Evolutionary conservation across 2,797 vertebrate genomes (phyloP).

Genomic region (Hydrophis major): DNA sequence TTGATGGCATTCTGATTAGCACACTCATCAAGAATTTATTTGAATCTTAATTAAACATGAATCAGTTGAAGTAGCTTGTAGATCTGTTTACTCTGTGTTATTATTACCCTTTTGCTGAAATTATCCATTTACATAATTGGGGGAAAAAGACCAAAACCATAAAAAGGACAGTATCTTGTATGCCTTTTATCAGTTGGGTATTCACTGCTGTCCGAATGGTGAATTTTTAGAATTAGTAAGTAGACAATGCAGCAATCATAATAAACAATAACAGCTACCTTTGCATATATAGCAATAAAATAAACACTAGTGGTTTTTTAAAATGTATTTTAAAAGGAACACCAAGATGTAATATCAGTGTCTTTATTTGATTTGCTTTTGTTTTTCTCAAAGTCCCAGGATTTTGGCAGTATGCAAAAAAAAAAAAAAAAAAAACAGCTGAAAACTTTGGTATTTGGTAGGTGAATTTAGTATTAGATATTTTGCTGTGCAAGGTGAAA

Average conservation of each 20-base stretch:
- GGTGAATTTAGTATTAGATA: background rate
- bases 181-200: conserved; percentile 40
- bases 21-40: conserved; percentile 11
- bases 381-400: background rate
- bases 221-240: conserved; percentile 33
- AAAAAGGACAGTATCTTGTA: conserved; percentile 7
- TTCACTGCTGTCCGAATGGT: conserved; percentile 29
- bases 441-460: background rate
- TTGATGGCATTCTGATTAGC: background rate
- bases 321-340: background rate
- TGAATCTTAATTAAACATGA: conserved; percentile 29
- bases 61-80: conserved; percentile 21
- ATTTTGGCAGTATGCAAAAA: background rate
- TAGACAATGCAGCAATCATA: background rate
- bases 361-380: background rate
- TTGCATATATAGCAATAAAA: background rate
- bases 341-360: background rate
- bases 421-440: no score
- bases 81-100: conserved; percentile 25
- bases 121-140: conserved; percentile 16
- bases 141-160: conserved; percentile 37
- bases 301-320: background rate
- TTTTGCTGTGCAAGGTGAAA: background rate
- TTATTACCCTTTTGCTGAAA: background rate
- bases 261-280: background rate